phyloP scores from a whole-genome alignment of 2,113 vertebrate species.

The Deroptyus accipitrinus region DNA sequence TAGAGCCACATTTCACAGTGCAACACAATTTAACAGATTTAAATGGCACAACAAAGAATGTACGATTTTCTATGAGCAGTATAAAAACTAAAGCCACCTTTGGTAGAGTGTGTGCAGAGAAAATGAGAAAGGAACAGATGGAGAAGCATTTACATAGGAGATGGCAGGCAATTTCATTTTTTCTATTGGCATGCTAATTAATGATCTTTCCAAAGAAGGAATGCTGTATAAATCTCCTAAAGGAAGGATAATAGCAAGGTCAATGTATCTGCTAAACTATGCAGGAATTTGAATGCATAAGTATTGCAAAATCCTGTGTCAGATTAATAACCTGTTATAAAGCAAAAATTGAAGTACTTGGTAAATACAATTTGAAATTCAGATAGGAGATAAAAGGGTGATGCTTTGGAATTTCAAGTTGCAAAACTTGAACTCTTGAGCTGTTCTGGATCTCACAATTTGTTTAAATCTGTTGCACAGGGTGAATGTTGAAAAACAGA shows the following conservation, averaged over 20 bases:
- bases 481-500: not conserved
- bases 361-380: constrained; percentile 63
- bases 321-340: constrained; percentile 56
- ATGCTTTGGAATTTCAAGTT: constrained; percentile 19
- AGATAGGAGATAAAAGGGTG: not conserved
- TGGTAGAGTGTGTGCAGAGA: not conserved
- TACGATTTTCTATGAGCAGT: not conserved
- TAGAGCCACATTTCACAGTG: constrained; percentile 35
- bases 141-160: constrained; percentile 19
- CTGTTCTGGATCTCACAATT: not conserved
- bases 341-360: constrained; percentile 35
- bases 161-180: constrained; percentile 55
- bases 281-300: constrained; percentile 46
- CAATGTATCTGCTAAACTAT: not conserved
- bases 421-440: constrained; percentile 12
- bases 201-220: constrained; percentile 30
- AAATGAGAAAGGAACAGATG: constrained; percentile 54
- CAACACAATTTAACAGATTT: constrained; percentile 44
- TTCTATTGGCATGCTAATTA: constrained; percentile 65
- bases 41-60: constrained; percentile 54
- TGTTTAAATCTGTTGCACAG: not conserved
- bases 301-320: constrained; percentile 39
- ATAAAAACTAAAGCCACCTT: constrained; percentile 40
- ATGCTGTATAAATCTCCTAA: constrained; percentile 25
- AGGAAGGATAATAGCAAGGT: constrained; percentile 56